Evolutionary conservation across 2,797 vertebrate species (phyloP), one percentile per base, ranked within the genome.

Genomic region (Lagocephalus sceleratus): DNA sequence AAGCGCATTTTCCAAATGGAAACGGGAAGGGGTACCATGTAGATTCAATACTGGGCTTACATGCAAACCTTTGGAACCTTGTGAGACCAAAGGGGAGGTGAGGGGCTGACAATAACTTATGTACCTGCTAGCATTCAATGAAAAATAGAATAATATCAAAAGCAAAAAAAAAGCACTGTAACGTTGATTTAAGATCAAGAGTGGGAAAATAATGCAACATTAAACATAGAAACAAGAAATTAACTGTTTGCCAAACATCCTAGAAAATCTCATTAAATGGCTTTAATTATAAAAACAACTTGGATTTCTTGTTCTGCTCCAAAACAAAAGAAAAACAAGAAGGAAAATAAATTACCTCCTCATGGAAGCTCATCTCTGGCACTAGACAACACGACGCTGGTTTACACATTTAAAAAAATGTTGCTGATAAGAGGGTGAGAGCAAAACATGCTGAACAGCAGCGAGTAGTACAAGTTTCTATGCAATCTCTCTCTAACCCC

Each of bases 381-480:
- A 59, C 49, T 53, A 50, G 51, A 56, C 47, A 56, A 23, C 7
- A 54, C 51, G 54, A 57, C 63, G 43, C 25, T 64, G n/a, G n/a
- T n/a, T n/a, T n/a, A n/a, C 32, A 5, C 32, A 3, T 73, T 65
- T 35, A 25, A 51, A 57, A 60, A 70, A 38, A 32, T 51, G 78
- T 60, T 80, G 60, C 56, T 65, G 60, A 76, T 64, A 66, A 61
- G 48, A 57, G 51, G 72, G 54, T 2, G 46, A 68, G 68, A 55
- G 60, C 44, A 15, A 68, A 23, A 19, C 61, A 63, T 57, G 65
- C 58, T 58, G 63, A 39, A 38, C 54, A 40, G 63, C 67, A 61
- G 41, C 26, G 17, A 65, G 73, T 79, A 80, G 65, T 75, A 69
- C 76, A 79, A 87, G 83, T 76, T 70, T 83, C 80, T 84, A 75